Base-by-base conservation (phyloP, 1,140 invertebrate species). In the Papilio xuthus region DNA sequence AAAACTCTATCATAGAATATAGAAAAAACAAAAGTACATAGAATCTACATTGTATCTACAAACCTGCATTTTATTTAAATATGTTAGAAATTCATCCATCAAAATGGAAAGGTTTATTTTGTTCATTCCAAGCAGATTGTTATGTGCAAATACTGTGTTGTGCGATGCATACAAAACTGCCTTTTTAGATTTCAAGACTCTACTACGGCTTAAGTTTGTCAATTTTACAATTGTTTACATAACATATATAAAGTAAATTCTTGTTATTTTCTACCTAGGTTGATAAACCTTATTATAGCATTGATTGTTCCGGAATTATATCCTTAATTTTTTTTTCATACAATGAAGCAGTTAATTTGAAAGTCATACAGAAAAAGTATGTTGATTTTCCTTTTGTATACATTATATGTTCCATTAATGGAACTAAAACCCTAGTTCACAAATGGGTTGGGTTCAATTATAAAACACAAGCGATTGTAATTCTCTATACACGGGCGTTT, bases 401-500 rank as follows among this genome's bases (percentile, higher is more conserved):
- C 0, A 0, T 42, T 20, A 42, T 12, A 37, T 23, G 18, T 67
- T 32, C 26, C 13, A 67, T 67, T 6, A n/a, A 18, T 67, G 28
- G 26, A 18, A 32, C 28, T 32, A 67, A 32, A 18, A 67, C 13
- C 1, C 26, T 67, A 28, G 26, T 67, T 67, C 6, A 23, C 13
- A 28, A 67, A 67, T 60, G 56, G 23, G 23, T 23, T 28, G 12
- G 26, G 60, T 28, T 67, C 71, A 47, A 42, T 73, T 73, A 47
- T 73, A 73, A 73, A 73, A 47, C 20, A 73, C 18, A 44, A 26
- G 71, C 20, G 42, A 44, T 42, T 26, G n/a, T 23, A 10, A 73
- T 23, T 41, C 37, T 73, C 28, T 73, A 73, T 15, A 47, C 70
- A 20, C 37, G 41, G 71, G n/a, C 10, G n/a, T 10, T 26, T 23